phyloP scores from a whole-genome alignment of 2,888 invertebrate genomes.

The Nysson spinosus region DNA sequence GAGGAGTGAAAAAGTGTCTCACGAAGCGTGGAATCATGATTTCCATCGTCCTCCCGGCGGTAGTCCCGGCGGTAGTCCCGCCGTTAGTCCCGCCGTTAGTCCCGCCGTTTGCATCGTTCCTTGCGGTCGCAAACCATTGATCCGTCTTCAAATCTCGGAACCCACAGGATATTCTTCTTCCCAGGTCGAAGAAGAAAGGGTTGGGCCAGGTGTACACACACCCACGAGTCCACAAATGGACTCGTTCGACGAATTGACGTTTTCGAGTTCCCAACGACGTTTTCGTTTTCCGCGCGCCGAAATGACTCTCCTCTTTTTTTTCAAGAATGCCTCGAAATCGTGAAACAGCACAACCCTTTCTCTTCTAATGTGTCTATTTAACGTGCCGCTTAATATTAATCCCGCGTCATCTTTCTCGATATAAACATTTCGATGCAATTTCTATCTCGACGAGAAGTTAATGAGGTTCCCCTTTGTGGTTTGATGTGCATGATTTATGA shows the following conservation, averaged over 20 bases:
- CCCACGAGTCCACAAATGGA: slow-evolving; percentile 42
- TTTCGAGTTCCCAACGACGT: slow-evolving; percentile 35
- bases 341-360: slow-evolving; percentile 25
- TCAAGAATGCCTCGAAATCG: neutral
- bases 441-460: too few relatives aligned
- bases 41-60: slow-evolving; percentile 22
- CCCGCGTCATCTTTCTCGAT: too few relatives aligned
- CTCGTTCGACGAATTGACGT: slow-evolving; percentile 52
- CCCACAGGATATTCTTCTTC: slow-evolving; percentile 20
- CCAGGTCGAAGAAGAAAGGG: slow-evolving; percentile 36
- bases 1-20: slow-evolving; percentile 23
- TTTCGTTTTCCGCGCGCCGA: slow-evolving; percentile 7
- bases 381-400: too few relatives aligned
- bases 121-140: slow-evolving; percentile 41
- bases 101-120: slow-evolving; percentile 23
- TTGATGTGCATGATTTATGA: too few relatives aligned
- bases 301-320: slow-evolving; percentile 37
- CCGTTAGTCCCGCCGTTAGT: slow-evolving; percentile 7
- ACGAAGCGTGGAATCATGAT: slow-evolving; percentile 30
- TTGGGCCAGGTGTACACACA: slow-evolving; percentile 52
- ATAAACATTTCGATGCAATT: too few relatives aligned
- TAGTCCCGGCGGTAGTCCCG: slow-evolving; percentile 28
- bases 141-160: slow-evolving; percentile 9
- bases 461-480: too few relatives aligned
- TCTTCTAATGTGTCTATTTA: too few relatives aligned